Base-by-base conservation (phyloP, 1,140 invertebrate species). In the Galleria mellonella region DNA sequence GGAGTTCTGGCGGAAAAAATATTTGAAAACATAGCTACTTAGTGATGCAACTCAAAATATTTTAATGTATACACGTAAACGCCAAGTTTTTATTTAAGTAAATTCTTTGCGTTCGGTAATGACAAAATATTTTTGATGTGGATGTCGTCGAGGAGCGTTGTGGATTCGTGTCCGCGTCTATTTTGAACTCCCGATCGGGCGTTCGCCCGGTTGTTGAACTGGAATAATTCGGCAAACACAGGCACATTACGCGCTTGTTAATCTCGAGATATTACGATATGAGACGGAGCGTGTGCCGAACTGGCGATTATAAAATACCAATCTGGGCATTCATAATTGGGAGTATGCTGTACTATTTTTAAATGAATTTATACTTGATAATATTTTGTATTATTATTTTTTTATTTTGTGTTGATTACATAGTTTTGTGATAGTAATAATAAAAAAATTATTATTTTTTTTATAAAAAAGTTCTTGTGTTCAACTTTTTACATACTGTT, bases 201-300 rank as follows among this genome's bases (percentile, higher is more conserved):
- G 67, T 60, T 71, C 72, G 69, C 67, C 69, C 69, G 81, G 77
- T 84, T 83, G 74, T 82, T 84, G 81, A 84, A 82, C 81, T 84
- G 75, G 65, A 78, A 82, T 82, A 83, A 81, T 84, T 84, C 81
- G 81, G 81, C 81, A 82, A 84, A 84, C 73, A 78, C 70, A 55
- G 62, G 59, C 71, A 72, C 67, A 77, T 76, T 77, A 73, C 77
- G 65, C 65, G 72, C 72, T 69, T 71, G 55, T 65, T 76, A 72
- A 72, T 77, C 73, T 78, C 59, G 47, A 58, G 62, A 66, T 70
- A 65, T 69, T 69, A 71, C 65, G 62, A 71, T 69, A 69, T 62
- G 60, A 43, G 52, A 15, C 35, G 39, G 37, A 12, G 53, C 55
- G 62, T 46, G 55, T 51, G 30, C 30, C 33, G 33, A 23, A 23